phyloP scores from a whole-genome alignment of 2,113 vertebrate species.

The Platysteira castanea region DNA sequence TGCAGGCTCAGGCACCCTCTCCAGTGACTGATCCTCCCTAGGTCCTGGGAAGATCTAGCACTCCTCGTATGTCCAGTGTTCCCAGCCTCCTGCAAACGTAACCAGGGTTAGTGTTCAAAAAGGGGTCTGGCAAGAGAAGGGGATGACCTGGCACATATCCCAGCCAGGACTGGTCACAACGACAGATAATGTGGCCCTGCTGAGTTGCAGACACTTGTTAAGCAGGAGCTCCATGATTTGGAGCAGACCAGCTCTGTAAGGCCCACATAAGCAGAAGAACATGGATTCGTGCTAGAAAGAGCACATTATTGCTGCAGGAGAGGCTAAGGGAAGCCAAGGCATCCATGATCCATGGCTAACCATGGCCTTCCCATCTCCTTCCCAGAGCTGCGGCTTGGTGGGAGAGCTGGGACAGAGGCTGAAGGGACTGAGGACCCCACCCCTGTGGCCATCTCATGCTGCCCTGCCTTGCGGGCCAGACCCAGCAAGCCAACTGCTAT shows the following conservation, averaged over 20 bases:
- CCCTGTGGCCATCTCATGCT: neutral
- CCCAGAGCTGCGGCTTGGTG: neutral
- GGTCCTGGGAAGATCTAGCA: neutral
- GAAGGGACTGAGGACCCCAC: neutral
- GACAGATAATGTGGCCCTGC: neutral
- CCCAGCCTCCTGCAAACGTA: neutral
- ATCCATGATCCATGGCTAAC: neutral
- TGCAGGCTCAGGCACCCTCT: neutral
- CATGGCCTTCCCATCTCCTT: neutral
- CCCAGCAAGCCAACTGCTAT: neutral
- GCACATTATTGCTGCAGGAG: neutral
- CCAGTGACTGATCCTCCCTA: neutral
- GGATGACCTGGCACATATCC: neutral
- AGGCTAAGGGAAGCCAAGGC: neutral
- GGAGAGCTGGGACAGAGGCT: neutral
- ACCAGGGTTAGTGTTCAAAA: neutral
- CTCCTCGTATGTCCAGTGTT: neutral
- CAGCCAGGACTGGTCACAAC: fast-evolving
- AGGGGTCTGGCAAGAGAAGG: neutral
- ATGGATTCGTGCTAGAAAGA: neutral
- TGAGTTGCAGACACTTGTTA: neutral
- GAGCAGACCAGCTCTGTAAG: neutral
- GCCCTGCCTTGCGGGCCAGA: neutral
- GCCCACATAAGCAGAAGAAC: neutral
- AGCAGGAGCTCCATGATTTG: neutral